Evolutionary conservation across 2,797 vertebrate species (phyloP).

Genomic region (Oreochromis grahami): DNA sequence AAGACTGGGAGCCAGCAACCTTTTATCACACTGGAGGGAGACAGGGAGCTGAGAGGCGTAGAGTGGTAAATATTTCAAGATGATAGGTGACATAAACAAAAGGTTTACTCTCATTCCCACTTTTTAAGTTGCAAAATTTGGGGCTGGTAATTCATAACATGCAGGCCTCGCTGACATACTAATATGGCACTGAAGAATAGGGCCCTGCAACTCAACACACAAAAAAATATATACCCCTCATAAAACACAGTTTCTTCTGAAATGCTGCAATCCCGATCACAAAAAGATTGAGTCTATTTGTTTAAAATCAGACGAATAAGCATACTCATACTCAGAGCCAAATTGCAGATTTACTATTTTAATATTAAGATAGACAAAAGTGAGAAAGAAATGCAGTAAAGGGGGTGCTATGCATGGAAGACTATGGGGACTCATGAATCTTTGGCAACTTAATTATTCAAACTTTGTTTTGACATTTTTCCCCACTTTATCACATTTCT

Average conservation of each 20-base stretch:
- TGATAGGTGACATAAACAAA: slow-evolving; percentile 82
- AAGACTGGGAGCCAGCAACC: slow-evolving; percentile 66
- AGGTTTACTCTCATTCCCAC: slow-evolving; percentile 74
- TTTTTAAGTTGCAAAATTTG: slow-evolving; percentile 78
- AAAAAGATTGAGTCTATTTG: not conserved
- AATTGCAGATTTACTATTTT: not conserved
- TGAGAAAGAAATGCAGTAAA: not conserved
- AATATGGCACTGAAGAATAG: slow-evolving; percentile 62
- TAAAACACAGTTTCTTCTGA: slow-evolving; percentile 8
- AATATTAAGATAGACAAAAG: not conserved
- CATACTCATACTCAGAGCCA: not conserved
- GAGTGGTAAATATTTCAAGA: slow-evolving; percentile 79
- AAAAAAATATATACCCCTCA: not conserved
- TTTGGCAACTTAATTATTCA: not conserved
- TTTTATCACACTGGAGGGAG: slow-evolving; percentile 79
- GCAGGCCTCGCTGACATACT: slow-evolving; percentile 55
- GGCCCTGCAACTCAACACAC: slow-evolving; percentile 25
- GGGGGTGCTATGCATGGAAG: not conserved
- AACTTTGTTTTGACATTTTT: not conserved
- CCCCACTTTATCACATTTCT: not conserved
- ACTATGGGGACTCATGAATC: not conserved
- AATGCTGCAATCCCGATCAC: not conserved
- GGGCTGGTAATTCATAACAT: slow-evolving; percentile 72
- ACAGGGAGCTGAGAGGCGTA: slow-evolving; percentile 65
- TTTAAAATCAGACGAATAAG: not conserved